Base-by-base conservation (phyloP, 1,140 invertebrate genomes). In the Drosophila melanica region DNA sequence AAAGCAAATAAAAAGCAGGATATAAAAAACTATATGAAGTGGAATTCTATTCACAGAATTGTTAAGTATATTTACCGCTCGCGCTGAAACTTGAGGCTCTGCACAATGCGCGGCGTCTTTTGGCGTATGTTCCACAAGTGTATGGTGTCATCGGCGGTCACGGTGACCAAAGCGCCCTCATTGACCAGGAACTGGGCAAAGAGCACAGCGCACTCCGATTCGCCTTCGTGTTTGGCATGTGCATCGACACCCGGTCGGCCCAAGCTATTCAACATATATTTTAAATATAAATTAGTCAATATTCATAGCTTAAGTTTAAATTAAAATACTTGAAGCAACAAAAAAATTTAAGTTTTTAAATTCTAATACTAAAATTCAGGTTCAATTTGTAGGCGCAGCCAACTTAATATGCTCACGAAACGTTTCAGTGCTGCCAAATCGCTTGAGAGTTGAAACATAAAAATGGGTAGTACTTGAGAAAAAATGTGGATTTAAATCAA, bases 51-150 rank as follows among this genome's bases (percentile, higher is more conserved):
- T 20, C 16, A 48, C 18, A 45, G 14, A 10, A 16, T 44, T 18
- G 10, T 41, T n/a, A 47, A 12, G 20, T 9, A 41, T 37, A n/a
- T 20, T 93, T 93, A 98, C 98, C 96, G 96, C 94, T 99, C 98
- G 92, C 97, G 95, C 92, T 98, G 97, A 93, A 99, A 99, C 93
- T 99, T 98, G 82, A 99, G 95, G 77, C 97, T 97, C 93, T 99
- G 98, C 67, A 98, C 96, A 87, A 99, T 95, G 92, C 98, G 98
- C 42, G 98, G 98, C 74, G 94, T 94, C 93, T 99, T 99, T 93
- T 98, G 98, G 72, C 97, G 94, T 93, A 98, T 98, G 94, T 97
- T 99, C 99, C 99, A 99, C 72, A 99, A 94, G 93, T 99, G 98
- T 50, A 99, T 92, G 74, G 95, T 96, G 93, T 99, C 98, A 93